phyloP scores from a whole-genome alignment of 64 coral and sea anemone genomes.

The Astreopora myriophthalma region DNA sequence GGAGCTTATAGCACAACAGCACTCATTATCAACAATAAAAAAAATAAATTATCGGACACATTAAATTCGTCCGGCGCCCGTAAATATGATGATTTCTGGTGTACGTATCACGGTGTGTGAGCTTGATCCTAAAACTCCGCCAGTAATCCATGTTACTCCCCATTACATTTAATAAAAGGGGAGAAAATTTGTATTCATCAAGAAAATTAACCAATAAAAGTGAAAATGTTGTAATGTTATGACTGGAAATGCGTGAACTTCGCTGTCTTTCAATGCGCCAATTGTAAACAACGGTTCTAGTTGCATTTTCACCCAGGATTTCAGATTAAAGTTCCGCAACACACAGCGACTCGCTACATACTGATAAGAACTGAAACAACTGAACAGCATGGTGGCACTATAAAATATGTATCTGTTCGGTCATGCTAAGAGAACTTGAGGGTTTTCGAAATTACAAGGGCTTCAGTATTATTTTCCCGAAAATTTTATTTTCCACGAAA shows the following conservation, averaged over 20 bases:
- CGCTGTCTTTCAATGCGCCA: neutral
- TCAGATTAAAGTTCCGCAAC: conserved; percentile 29
- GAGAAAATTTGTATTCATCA: neutral
- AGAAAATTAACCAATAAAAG: conserved; percentile 23
- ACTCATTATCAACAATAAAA: too few species aligned
- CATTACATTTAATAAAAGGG: neutral
- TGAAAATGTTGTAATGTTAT: neutral
- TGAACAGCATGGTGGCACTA: neutral
- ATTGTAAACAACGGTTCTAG: conserved; percentile 16
- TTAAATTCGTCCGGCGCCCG: conserved; percentile 1
- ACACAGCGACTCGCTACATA: conserved; percentile 32
- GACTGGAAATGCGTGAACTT: neutral
- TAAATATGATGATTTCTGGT: conserved; percentile 38
- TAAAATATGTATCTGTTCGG: too few species aligned
- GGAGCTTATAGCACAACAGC: conserved; percentile 12
- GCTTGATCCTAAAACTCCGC: conserved; percentile 29
- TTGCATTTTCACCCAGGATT: conserved; percentile 17
- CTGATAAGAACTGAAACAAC: conserved; percentile 2
- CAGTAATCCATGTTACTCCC: conserved; percentile 32
- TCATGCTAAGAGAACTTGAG: too few species aligned
- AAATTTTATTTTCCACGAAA: neutral
- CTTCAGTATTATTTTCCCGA: too few species aligned
- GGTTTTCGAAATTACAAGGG: too few species aligned
- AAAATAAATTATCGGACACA: neutral
- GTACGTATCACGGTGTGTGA: conserved; percentile 20